Conservation (phyloP, 2,888 invertebrate genomes). For the Dynastes grantii region DNA sequence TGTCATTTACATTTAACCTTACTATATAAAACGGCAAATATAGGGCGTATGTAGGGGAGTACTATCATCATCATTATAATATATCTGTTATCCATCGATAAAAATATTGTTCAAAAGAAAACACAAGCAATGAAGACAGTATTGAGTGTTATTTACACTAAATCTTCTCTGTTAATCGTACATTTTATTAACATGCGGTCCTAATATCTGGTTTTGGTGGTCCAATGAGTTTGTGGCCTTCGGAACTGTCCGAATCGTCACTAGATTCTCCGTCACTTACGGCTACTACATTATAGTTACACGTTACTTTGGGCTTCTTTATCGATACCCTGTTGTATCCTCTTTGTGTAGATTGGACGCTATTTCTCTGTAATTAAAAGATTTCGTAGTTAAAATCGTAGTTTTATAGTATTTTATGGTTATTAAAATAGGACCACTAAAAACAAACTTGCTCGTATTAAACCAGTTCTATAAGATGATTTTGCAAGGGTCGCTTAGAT, state of each 20-base stretch:
- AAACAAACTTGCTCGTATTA: too few relatives aligned
- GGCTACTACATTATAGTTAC: constrained; percentile 70
- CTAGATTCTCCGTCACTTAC: constrained; percentile 69
- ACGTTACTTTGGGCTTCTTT: constrained; percentile 70
- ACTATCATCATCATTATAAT: constrained; percentile 23
- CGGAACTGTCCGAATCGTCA: constrained; percentile 68
- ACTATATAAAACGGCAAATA: constrained; percentile 32
- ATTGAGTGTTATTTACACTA: constrained; percentile 59
- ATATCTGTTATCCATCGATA: constrained; percentile 40
- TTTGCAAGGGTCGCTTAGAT: too few relatives aligned
- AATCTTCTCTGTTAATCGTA: constrained; percentile 39
- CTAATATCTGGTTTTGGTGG: constrained; percentile 63
- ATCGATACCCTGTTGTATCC: constrained; percentile 70
- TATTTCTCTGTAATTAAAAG: constrained; percentile 64
- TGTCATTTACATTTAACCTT: constrained; percentile 2
- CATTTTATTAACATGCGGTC: constrained; percentile 65
- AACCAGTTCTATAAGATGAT: too few relatives aligned
- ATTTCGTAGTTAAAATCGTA: not conserved
- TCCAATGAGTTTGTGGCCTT: constrained; percentile 65
- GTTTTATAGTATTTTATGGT: not conserved
- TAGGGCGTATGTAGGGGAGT: not conserved
- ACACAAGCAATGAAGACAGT: constrained; percentile 67
- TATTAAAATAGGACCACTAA: constrained; percentile 13
- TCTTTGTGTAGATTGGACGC: constrained; percentile 65
- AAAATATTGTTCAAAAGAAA: constrained; percentile 57